Conservation (phyloP, 2,113 vertebrate species). For the Actenoides lindsayi region DNA sequence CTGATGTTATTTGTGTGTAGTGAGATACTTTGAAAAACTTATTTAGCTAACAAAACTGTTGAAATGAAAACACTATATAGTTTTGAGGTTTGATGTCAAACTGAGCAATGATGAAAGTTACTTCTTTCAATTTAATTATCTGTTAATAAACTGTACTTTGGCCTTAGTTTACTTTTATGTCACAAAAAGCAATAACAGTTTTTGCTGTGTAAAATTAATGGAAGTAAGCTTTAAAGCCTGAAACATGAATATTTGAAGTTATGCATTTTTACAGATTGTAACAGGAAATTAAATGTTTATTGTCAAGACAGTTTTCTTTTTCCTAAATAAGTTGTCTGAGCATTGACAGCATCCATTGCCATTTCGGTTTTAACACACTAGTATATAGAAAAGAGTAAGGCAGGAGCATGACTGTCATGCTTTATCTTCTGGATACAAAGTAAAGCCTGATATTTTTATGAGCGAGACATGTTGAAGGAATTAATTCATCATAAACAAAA, state of each 20-base stretch:
- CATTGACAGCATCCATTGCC: background rate
- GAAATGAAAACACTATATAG: background rate
- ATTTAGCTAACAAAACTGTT: background rate
- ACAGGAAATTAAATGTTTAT: background rate
- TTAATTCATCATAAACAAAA: slow-evolving; percentile 43
- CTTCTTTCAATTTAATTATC: background rate
- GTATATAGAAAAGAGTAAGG: background rate
- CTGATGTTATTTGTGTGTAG: background rate
- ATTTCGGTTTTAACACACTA: background rate
- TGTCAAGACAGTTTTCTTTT: background rate
- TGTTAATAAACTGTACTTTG: background rate
- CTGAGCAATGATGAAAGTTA: background rate
- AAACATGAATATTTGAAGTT: background rate
- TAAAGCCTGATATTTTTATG: background rate
- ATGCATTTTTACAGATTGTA: background rate
- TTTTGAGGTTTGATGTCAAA: background rate
- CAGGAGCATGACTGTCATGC: background rate
- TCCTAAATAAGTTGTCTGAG: background rate
- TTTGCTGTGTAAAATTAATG: background rate
- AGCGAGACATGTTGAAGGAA: background rate
- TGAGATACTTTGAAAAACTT: background rate
- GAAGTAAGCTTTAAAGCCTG: background rate
- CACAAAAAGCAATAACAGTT: background rate
- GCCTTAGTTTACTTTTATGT: background rate
- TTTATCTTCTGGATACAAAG: background rate